Base-by-base conservation (phyloP, 2,113 vertebrate species). In the Pollachius pollachius region DNA sequence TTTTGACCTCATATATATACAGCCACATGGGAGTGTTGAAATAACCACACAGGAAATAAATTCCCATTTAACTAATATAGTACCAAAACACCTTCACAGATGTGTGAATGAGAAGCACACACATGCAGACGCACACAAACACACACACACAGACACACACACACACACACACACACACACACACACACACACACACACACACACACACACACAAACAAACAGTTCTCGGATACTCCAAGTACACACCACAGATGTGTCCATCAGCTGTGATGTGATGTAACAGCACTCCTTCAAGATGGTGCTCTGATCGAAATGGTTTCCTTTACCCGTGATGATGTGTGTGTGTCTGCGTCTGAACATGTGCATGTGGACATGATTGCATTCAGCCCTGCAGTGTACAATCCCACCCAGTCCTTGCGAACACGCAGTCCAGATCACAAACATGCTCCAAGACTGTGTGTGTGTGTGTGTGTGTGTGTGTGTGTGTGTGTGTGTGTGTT, bases 1-100 rank as follows among this genome's bases (percentile, higher is more conserved):
- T 62, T 64, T 75, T 71, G 65, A 73, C 77, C 62, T 66, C 52
- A 30, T 30, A 68, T 59, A 63, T 58, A 62, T 79, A 17, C 59
- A 61, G 21, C 4, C 23, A 69, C 66, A 19, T 7, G 30, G 41
- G 30, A 61, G 65, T 70, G 69, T 68, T 52, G 59, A 61, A 25
- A 34, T 34, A 34, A 67, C 3, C 52, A 13, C 56, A 78, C 11
- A 48, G 68, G 63, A 82, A 75, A 75, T 73, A 2, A 69, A 67
- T 72, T 76, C 19, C 18, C 70, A 12, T 23, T 54, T 76, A 68
- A 63, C 67, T 34, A 54, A 72, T 65, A 65, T 68, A 34, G 7
- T n/a, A 19, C 58, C 17, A n/a, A n/a, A 3, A 18, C 18, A n/a
- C 58, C 18, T n/a, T 16, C 58, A 60, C 58, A n/a, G 17, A 60